Percentiles rank a stretch among this genome's conserved stretches.
phyloP scores from a whole-genome alignment of 2,797 vertebrate species.

The Dicrostonyx torquatus region DNA sequence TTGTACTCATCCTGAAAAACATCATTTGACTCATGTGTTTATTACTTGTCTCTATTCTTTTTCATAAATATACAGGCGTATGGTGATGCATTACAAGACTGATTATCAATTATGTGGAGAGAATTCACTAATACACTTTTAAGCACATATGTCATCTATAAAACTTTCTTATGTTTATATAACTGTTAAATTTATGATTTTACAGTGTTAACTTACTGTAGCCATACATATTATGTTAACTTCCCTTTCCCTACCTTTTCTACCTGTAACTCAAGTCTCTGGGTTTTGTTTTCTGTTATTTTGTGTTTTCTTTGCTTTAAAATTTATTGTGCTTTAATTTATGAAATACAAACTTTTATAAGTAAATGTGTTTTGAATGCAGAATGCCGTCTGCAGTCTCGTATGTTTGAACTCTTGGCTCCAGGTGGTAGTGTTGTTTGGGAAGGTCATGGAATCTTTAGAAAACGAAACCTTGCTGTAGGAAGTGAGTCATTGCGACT shows the following conservation, averaged over 20 bases:
- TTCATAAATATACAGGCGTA: not conserved
- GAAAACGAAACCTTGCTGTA: not conserved
- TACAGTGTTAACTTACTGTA: not conserved
- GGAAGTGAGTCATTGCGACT: not conserved
- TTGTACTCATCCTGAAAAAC: not conserved
- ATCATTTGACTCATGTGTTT: conserved; percentile 10
- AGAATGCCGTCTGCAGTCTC: not conserved
- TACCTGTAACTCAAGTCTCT: not conserved
- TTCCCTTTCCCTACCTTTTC: not conserved
- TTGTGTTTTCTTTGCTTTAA: not conserved
- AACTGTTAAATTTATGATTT: not conserved
- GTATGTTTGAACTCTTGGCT: not conserved
- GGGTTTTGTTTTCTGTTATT: not conserved
- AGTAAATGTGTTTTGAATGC: not conserved
- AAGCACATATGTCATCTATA: not conserved
- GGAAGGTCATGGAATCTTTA: not conserved
- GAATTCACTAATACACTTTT: not conserved
- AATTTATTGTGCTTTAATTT: not conserved
- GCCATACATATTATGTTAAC: no score
- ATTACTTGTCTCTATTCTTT: not conserved
- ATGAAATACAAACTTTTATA: not conserved
- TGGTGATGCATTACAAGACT: not conserved
- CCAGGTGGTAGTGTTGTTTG: not conserved
- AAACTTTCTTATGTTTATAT: not conserved
- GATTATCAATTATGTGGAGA: not conserved